Evolutionary conservation across 2,113 vertebrate species (phyloP).

Genomic region (Tenebrosternarchus preto): DNA sequence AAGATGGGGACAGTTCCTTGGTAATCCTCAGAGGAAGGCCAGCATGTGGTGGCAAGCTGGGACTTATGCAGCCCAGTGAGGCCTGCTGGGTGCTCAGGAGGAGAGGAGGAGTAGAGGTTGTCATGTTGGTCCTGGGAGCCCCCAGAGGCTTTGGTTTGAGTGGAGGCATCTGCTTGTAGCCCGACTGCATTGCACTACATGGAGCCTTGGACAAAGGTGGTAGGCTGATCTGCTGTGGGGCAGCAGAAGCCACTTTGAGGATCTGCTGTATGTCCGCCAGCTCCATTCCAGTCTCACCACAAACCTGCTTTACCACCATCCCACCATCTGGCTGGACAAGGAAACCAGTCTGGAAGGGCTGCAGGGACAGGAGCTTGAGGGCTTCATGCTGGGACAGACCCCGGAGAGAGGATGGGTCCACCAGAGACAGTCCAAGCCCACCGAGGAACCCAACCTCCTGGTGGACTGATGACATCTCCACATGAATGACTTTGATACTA

Average conservation of each 20-base stretch:
- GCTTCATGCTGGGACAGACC: slow-evolving; percentile 83
- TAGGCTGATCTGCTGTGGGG: slow-evolving; percentile 86
- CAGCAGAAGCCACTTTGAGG: slow-evolving; percentile 88
- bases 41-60: slow-evolving; percentile 84
- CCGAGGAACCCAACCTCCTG: slow-evolving; percentile 76
- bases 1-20: slow-evolving; percentile 70
- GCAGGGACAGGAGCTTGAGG: slow-evolving; percentile 86
- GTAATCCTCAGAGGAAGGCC: slow-evolving; percentile 78
- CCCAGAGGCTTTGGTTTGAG: slow-evolving; percentile 95
- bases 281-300: slow-evolving; percentile 53
- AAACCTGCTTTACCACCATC: slow-evolving; percentile 46
- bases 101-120: slow-evolving; percentile 85
- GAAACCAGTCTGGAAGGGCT: slow-evolving; percentile 70
- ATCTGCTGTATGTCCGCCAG: slow-evolving; percentile 97
- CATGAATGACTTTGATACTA: slow-evolving; percentile 84
- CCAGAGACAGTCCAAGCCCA: slow-evolving; percentile 79
- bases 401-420: slow-evolving; percentile 82
- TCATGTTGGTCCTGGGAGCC: slow-evolving; percentile 83
- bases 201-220: slow-evolving; percentile 87
- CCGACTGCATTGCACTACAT: slow-evolving; percentile 73
- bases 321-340: slow-evolving; percentile 53
- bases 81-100: slow-evolving; percentile 91
- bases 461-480: slow-evolving; percentile 86
- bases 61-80: slow-evolving; percentile 90
- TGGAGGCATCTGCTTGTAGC: slow-evolving; percentile 88